Evolutionary conservation across 2,797 vertebrate species (phyloP), one percentile per base, ranked within the genome.

Genomic region (Gadopsis bispinosus): DNA sequence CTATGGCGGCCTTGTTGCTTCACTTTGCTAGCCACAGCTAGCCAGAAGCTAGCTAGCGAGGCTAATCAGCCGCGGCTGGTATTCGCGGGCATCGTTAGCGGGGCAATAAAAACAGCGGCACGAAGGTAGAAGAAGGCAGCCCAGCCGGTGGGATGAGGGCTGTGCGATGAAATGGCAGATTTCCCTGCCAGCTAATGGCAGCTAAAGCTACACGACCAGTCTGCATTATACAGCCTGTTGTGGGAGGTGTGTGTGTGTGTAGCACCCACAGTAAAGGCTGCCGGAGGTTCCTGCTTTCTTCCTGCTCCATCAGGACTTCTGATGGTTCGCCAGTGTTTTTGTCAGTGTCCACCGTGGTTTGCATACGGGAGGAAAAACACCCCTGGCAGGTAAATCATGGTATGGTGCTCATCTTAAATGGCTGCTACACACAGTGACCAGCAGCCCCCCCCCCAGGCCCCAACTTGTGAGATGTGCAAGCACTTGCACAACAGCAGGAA

Each of bases 91-190:
- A 11, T 26, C 26, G 26, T 33, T 64, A 77, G 82, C 69, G 53
- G 79, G 81, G 85, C 47, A 77, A 79, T 89, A 91, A 90, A 87
- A 88, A 69, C 80, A 81, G 85, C 73, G 56, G 85, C 92, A 92
- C 91, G 91, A 91, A 93, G 87, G 77, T 31, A 64, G 63, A 79
- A 68, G 58, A 69, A 69, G 70, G 67, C 83, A 68, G 78, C 60
- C 45, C 61, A 6, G 62, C 53, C 11, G 73, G 53, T 8, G 55
- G 51, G 75, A 62, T 19, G 61, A 31, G 37, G 74, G 51, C 70
- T 33, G 67, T 11, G 73, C 67, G 72, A 0, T 66, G 71, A 80
- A 85, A 89, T 76, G 72, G 86, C 77, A 29, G 35, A 1, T 63
- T 60, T 72, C 33, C 58, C 45, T 75, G 69, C 61, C 76, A 84